Conservation (phyloP, 30 jellyfish, hydroid and myxozoan species). For the Pelagia noctiluca region DNA sequence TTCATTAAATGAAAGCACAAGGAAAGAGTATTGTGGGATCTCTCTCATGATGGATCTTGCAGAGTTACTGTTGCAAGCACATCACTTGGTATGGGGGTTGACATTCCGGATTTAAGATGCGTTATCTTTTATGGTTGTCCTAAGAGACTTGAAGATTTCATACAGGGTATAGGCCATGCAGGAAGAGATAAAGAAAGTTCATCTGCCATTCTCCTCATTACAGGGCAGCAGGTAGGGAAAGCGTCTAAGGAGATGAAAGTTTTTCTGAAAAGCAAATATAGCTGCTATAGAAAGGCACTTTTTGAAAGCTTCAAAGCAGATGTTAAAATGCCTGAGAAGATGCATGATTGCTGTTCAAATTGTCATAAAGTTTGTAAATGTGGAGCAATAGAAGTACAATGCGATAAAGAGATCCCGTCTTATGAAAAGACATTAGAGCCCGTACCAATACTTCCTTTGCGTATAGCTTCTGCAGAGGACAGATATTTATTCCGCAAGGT, state of each 20-base stretch:
- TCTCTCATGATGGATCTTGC: conserved; percentile 37
- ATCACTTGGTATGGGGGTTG: conserved; percentile 48
- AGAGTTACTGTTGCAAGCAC: conserved; percentile 42
- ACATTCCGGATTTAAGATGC: conserved; percentile 17
- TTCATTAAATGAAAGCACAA: conserved; percentile 23
- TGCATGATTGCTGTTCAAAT: conserved; percentile 29
- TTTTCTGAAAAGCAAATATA: conserved; percentile 11
- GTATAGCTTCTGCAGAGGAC: neutral
- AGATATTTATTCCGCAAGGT: neutral
- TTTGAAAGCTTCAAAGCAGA: neutral
- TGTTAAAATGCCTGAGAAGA: conserved; percentile 15
- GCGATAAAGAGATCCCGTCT: neutral
- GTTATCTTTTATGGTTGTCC: conserved; percentile 40
- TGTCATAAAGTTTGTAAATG: conserved; percentile 23
- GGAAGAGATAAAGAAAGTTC: conserved; percentile 31
- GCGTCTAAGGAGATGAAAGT: conserved; percentile 35
- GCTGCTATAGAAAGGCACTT: conserved; percentile 14
- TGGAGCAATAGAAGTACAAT: neutral
- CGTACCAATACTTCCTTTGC: neutral
- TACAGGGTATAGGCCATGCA: conserved; percentile 45
- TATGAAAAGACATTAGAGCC: neutral
- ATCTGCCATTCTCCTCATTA: neutral
- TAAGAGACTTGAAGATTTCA: neutral
- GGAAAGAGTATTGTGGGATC: conserved; percentile 10
- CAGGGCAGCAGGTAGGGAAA: conserved; percentile 26